Base-by-base conservation (phyloP, 2,113 vertebrate genomes). In the Pluvialis apricaria region DNA sequence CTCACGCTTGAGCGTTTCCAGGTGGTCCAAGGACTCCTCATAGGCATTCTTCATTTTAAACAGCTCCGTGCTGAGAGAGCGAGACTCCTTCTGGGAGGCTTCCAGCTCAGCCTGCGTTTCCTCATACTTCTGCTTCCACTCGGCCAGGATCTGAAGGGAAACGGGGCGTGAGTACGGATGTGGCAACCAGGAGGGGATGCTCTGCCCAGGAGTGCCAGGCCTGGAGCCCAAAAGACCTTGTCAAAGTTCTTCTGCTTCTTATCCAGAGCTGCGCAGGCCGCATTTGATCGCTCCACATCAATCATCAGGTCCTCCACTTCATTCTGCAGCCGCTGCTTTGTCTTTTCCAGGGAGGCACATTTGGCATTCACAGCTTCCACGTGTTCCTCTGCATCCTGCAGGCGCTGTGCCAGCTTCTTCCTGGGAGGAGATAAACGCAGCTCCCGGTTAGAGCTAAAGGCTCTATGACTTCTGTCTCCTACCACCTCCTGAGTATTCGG, bases 161-260 rank as follows among this genome's bases (percentile, higher is more conserved):
- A 12, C 4, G 28, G 11, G 7, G 57, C 17, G 1, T 83, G 15
- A 54, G 47, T 38, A 19, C 9, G 66, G 31, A 6, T 2, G 40
- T n/a, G 77, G 19, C 68, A 29, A 9, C 31, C 25, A 9, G 10
- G 58, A 55, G 49, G 58, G 15, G 2, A 32, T 12, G 25, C 26
- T 51, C 19, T 57, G 31, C 76, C 17, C 80, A 45, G 36, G 6
- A 25, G 3, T 32, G 19, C 10, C 40, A 20, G 10, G 18, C 1
- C 36, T 58, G 36, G 10, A 42, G 25, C 47, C 9, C 29, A 26
- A 22, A 45, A 18, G 90, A 98, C 98, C 97, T 98, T 98, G 93
- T 99, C 99, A 94, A 99, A 99, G 96, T 99, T 99, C 89, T 98
- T 99, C 65, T 99, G 99, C 86, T 98, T 99, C 97, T 96, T 98